phyloP scores from a whole-genome alignment of 2,113 vertebrate genomes.

The Turdus rufiventris region DNA sequence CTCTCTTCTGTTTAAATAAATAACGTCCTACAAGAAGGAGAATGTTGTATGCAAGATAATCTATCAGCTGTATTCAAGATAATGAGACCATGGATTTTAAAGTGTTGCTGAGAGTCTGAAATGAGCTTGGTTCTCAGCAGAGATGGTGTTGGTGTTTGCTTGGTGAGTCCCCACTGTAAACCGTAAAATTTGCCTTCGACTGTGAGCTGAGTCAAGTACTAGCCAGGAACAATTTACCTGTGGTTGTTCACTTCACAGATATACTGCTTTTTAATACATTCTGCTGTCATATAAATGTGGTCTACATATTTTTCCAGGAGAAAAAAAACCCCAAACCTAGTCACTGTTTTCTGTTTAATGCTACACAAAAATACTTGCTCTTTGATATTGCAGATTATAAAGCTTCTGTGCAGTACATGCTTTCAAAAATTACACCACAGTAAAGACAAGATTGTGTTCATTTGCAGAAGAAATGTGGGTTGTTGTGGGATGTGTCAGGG shows the following conservation, averaged over 20 bases:
- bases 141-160: background rate
- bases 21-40: background rate
- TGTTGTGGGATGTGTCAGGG: background rate
- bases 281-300: background rate
- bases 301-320: background rate
- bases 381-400: slow-evolving; percentile 9
- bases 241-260: background rate
- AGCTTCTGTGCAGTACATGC: background rate
- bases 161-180: background rate
- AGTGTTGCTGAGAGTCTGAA: background rate
- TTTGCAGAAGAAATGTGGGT: background rate
- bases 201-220: background rate
- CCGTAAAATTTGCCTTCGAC: background rate
- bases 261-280: background rate
- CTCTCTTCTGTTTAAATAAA: background rate
- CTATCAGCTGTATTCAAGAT: background rate
- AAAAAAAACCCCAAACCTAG: background rate
- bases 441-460: background rate
- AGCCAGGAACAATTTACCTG: background rate
- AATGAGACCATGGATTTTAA: background rate
- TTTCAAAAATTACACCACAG: background rate
- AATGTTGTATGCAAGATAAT: background rate
- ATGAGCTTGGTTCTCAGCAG: background rate
- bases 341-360: slow-evolving; percentile 31
- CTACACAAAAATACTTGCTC: slow-evolving; percentile 7